Conservation (phyloP, 2,888 invertebrate genomes). For the Keiferia lycopersicella region DNA sequence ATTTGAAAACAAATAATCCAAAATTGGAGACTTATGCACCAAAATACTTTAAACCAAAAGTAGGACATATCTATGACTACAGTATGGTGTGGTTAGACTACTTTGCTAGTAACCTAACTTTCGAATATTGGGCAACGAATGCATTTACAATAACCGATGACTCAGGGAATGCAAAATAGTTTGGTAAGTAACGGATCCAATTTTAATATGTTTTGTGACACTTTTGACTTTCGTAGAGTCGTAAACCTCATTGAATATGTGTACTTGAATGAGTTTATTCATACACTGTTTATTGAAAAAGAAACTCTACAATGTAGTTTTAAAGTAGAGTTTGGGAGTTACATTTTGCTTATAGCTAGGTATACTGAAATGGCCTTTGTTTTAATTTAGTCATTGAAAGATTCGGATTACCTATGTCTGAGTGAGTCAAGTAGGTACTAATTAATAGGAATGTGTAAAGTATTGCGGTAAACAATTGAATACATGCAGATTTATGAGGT, state of each 20-base stretch:
- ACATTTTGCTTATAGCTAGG: background rate
- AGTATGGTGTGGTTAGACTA: background rate
- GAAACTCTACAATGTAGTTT: background rate
- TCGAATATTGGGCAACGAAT: conserved; percentile 26
- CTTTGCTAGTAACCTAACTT: conserved; percentile 16
- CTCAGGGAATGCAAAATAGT: conserved; percentile 21
- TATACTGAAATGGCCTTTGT: background rate
- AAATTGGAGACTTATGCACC: too few species aligned
- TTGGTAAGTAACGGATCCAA: conserved; percentile 23
- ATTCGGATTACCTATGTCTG: background rate
- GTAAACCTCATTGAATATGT: conserved; percentile 17
- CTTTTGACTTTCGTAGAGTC: conserved; percentile 15
- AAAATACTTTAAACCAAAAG: too few species aligned
- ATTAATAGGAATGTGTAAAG: background rate
- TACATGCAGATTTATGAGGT: background rate
- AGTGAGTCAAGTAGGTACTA: background rate
- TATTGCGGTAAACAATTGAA: background rate
- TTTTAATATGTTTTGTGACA: conserved; percentile 22
- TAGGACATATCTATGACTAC: too few species aligned
- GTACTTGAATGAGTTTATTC: background rate
- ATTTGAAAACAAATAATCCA: too few species aligned
- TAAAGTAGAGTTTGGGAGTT: background rate
- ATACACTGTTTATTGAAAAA: background rate
- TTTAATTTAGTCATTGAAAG: background rate
- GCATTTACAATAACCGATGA: conserved; percentile 20